Conservation (phyloP, 2,113 vertebrate genomes). For the Sialia sialis region DNA sequence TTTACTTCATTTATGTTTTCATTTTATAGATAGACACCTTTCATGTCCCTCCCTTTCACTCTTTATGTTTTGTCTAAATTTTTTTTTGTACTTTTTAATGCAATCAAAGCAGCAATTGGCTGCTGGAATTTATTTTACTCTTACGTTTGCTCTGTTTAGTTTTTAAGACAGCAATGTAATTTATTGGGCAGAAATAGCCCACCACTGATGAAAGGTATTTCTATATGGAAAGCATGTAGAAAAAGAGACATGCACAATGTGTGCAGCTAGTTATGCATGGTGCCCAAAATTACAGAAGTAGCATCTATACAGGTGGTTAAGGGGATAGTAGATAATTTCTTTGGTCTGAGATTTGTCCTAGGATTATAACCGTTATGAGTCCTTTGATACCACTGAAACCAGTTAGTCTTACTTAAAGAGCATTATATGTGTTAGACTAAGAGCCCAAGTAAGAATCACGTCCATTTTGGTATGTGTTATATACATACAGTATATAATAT, state of each 20-base stretch:
- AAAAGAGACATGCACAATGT: not conserved
- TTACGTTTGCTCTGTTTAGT: not conserved
- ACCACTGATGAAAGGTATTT: not conserved
- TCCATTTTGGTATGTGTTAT: not conserved
- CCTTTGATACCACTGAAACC: not conserved
- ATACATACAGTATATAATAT: not conserved
- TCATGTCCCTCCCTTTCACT: slow-evolving; percentile 36
- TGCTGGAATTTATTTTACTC: not conserved
- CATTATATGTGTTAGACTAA: not conserved
- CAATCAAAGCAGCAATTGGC: not conserved
- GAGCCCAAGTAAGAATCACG: not conserved
- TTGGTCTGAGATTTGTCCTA: not conserved
- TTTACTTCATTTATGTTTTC: slow-evolving; percentile 80
- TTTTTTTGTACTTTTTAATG: slow-evolving; percentile 18
- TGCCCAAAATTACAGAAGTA: not conserved
- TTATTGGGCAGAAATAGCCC: not conserved
- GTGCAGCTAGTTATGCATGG: not conserved
- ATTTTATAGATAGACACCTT: slow-evolving; percentile 70
- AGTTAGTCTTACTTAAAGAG: not conserved
- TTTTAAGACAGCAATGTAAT: not conserved
- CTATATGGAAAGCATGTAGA: not conserved
- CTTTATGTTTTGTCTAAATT: slow-evolving; percentile 26
- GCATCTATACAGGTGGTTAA: not conserved
- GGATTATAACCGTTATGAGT: not conserved
- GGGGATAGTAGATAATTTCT: not conserved